A percentile compares a stretch with the other conserved stretches of the same genome.
Evolutionary conservation across 2,113 vertebrate genomes (phyloP).

Genomic region (Apeltes quadracus): DNA sequence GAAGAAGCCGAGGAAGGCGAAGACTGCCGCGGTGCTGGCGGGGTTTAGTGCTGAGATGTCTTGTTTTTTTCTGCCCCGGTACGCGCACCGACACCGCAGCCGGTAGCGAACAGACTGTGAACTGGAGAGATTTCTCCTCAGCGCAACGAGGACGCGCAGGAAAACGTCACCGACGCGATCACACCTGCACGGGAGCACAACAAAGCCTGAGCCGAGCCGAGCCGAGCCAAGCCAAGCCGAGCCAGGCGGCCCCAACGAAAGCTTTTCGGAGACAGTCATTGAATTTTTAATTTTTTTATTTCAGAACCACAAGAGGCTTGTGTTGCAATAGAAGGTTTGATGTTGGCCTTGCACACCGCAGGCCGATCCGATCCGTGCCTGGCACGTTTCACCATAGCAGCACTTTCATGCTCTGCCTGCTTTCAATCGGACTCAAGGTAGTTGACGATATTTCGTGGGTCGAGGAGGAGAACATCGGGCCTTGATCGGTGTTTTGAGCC

Average conservation of each 20-base stretch:
- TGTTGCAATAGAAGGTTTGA: background rate
- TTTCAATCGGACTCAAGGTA: conserved; percentile 9
- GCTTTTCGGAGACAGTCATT: background rate
- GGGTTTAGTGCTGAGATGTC: background rate
- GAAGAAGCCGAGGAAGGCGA: background rate
- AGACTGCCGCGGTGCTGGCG: conserved; percentile 5
- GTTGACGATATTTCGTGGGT: background rate
- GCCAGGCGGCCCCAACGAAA: background rate
- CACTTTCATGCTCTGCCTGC: conserved; percentile 17
- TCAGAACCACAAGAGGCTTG: background rate
- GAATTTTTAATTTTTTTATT: background rate
- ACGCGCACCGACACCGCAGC: background rate
- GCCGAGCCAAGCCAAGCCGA: conserved; percentile 17
- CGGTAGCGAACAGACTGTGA: background rate
- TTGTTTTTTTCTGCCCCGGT: background rate
- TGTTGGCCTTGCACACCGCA: conserved; percentile 14
- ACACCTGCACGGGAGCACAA: conserved; percentile 68
- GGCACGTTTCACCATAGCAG: conserved; percentile 48
- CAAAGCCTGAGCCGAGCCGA: conserved; percentile 67
- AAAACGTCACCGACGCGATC: background rate
- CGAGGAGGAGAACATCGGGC: conserved; percentile 11
- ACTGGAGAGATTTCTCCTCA: background rate
- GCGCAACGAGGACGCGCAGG: background rate
- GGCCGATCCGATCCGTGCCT: conserved; percentile 22
- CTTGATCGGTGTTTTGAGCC: conserved; percentile 5